Percentiles rank a stretch among this genome's conserved stretches.
These are phyloP conservation scores for Xylophagus ater DNA, from an alignment of 2,888 invertebrate genomes.

Conservation along the genomic window DNA sequence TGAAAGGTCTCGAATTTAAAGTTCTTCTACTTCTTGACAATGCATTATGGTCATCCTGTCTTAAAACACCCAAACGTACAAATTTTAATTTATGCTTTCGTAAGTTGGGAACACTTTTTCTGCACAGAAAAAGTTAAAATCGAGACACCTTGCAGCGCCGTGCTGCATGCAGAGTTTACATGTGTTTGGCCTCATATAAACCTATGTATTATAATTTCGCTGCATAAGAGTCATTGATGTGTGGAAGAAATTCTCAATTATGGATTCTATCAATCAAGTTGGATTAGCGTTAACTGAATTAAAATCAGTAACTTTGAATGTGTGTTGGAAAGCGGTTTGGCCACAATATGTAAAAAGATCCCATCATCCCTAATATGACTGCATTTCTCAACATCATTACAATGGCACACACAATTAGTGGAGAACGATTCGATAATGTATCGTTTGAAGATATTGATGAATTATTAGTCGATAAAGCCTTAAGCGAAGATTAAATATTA, in stretches of 20 bases:
- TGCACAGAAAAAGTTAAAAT: too few species aligned
- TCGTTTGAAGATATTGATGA: slow-evolving; percentile 21
- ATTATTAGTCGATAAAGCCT: too few species aligned
- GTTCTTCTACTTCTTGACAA: slow-evolving; percentile 13
- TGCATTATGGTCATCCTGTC: slow-evolving; percentile 15
- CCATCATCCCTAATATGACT: neutral
- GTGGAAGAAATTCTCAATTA: slow-evolving; percentile 16
- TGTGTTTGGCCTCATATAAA: too few species aligned
- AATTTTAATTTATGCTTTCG: slow-evolving; percentile 20
- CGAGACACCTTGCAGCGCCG: too few species aligned
- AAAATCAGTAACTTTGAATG: slow-evolving; percentile 21
- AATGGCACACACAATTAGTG: slow-evolving; percentile 21
- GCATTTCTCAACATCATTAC: slow-evolving; percentile 6
- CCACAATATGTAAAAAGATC: too few species aligned
- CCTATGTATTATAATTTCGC: too few species aligned
- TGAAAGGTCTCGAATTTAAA: slow-evolving; percentile 8
- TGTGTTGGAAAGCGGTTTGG: slow-evolving; percentile 23
- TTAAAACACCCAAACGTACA: slow-evolving; percentile 18
- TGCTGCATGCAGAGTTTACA: too few species aligned
- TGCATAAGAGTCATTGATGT: slow-evolving; percentile 6
- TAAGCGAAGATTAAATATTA: too few species aligned
- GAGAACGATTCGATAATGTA: slow-evolving; percentile 24
- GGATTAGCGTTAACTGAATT: too few species aligned
- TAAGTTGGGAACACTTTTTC: too few species aligned
- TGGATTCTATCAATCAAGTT: slow-evolving; percentile 10